These are phyloP conservation scores for Esox niger DNA, from an alignment of 2,113 vertebrate species.

Conservation along the genomic window DNA sequence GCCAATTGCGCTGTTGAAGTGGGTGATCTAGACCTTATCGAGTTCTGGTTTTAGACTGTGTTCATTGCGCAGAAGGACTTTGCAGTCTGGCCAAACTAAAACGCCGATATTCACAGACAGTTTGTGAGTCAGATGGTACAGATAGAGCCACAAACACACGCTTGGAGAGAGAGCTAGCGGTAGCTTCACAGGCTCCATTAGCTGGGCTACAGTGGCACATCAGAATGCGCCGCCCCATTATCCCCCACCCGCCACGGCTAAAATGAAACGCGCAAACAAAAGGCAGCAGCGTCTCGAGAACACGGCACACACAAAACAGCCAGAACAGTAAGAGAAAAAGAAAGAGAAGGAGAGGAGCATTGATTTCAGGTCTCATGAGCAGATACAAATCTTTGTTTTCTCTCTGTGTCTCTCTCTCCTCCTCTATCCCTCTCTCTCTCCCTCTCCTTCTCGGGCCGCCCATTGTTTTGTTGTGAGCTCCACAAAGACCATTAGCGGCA, in stretches of 20 bases:
- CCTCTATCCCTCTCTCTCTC: too few species aligned
- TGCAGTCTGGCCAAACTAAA: not conserved
- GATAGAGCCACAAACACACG: conserved; percentile 27
- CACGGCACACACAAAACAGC: conserved; percentile 6
- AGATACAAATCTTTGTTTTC: conserved; percentile 75
- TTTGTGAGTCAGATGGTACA: conserved; percentile 8
- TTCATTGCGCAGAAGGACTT: not conserved
- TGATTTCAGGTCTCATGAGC: conserved; percentile 64
- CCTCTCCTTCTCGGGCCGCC: conserved; percentile 53
- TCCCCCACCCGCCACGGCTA: conserved; percentile 54
- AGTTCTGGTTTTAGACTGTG: not conserved
- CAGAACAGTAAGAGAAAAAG: conserved; percentile 29
- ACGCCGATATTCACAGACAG: not conserved
- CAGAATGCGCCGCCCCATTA: conserved; percentile 73
- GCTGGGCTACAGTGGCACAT: conserved; percentile 67
- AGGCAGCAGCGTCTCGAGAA: conserved; percentile 70
- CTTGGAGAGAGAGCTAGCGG: conserved; percentile 39
- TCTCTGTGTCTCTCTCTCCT: too few species aligned
- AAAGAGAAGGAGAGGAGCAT: conserved; percentile 28
- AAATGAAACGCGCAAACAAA: conserved; percentile 77
- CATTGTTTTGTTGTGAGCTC: conserved; percentile 90
- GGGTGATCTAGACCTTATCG: not conserved
- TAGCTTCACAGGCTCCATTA: conserved; percentile 72
- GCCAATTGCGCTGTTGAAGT: not conserved
- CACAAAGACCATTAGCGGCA: conserved; percentile 95